These are phyloP conservation scores for Acrocera orbiculus DNA, from an alignment of 2,888 invertebrate genomes.

Conservation along the genomic window DNA sequence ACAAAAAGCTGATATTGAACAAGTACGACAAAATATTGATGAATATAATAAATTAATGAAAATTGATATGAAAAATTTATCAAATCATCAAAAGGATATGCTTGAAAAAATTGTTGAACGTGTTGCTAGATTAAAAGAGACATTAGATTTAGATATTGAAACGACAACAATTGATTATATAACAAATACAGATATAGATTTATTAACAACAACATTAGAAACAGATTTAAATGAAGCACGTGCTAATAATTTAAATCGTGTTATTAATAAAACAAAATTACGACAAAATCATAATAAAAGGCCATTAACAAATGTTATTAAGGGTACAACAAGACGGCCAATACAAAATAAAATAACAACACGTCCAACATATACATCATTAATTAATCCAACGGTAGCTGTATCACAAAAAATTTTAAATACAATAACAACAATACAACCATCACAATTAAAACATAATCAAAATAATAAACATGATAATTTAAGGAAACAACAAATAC, in stretches of 20 bases:
- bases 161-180: not conserved
- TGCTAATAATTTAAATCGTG: not conserved
- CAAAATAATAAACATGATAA: conserved; percentile 6
- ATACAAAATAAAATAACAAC: conserved; percentile 1
- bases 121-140: conserved; percentile 28
- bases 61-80: conserved; percentile 27
- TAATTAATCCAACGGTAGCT: conserved; percentile 4
- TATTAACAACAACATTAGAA: conserved; percentile 3
- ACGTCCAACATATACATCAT: conserved; percentile 1
- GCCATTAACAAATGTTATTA: too few relatives aligned
- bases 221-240: not conserved
- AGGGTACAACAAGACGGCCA: not conserved
- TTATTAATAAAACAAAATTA: not conserved
- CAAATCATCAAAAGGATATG: conserved; percentile 30
- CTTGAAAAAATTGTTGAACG: conserved; percentile 29
- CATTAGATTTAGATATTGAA: conserved; percentile 21
- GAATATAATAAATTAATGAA: conserved; percentile 27
- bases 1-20: conserved; percentile 28
- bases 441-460: conserved; percentile 2
- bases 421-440: conserved; percentile 7
- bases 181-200: not conserved
- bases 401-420: conserved; percentile 5
- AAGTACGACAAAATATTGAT: conserved; percentile 27
- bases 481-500: conserved; percentile 6
- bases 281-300: too few relatives aligned